A percentile compares a stretch with the other conserved stretches of the same genome.
These are phyloP conservation scores for Phylloscopus whistleri DNA, from an alignment of 2,113 vertebrate genomes.

Conservation along the genomic window DNA sequence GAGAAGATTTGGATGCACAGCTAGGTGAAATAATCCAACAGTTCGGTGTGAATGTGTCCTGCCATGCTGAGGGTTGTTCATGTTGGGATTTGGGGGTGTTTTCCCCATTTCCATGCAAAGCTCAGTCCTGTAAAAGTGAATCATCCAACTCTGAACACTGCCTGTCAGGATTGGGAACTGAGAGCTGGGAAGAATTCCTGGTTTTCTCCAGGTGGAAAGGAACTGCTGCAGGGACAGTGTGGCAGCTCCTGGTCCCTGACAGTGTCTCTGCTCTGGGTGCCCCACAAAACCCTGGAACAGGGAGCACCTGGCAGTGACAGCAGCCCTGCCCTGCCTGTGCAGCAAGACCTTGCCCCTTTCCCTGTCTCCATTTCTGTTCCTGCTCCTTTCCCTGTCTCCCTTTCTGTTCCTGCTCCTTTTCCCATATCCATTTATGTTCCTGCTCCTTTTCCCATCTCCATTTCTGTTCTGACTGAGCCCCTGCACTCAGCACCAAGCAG, in stretches of 20 bases:
- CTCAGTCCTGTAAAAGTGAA: not conserved
- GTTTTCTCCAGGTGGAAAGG: not conserved
- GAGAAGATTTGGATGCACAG: not conserved
- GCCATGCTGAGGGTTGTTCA: not conserved
- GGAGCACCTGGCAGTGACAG: not conserved
- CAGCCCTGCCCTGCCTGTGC: not conserved
- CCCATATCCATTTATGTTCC: accelerated
- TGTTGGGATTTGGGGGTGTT: not conserved
- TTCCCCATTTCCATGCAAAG: not conserved
- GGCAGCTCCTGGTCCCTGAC: accelerated
- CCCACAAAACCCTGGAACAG: not conserved
- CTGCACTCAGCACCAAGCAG: not conserved
- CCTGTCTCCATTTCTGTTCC: not conserved
- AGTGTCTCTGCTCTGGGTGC: not conserved
- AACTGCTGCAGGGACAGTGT: accelerated
- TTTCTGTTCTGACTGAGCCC: not conserved
- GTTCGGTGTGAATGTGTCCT: not conserved
- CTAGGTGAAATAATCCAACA: not conserved
- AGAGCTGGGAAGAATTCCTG: not conserved
- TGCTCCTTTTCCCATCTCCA: not conserved
- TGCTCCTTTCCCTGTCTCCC: not conserved
- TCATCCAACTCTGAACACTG: not conserved
- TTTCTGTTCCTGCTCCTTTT: not conserved
- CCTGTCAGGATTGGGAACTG: not conserved
- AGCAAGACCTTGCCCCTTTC: not conserved